Conservation (phyloP, 2,888 invertebrate genomes). For the Dendrolimus houi region DNA sequence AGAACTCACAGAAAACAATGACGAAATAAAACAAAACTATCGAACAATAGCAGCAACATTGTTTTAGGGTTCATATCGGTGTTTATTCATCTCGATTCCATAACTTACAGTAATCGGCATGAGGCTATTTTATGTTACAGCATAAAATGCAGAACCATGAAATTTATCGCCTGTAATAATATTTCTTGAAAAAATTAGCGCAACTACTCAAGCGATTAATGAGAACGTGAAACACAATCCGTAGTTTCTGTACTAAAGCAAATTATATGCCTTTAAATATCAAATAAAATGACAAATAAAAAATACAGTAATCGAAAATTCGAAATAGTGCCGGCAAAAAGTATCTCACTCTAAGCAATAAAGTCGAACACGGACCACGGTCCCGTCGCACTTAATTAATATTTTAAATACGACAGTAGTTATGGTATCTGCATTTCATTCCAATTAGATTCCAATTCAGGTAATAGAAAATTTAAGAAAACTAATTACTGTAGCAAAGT, state of each 20-base stretch:
- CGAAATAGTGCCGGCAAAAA: constrained; percentile 58
- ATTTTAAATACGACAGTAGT: constrained; percentile 47
- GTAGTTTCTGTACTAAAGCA: constrained; percentile 50
- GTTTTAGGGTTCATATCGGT: constrained; percentile 23
- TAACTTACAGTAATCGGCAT: constrained; percentile 45
- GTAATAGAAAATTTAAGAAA: too few relatives aligned
- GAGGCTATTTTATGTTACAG: constrained; percentile 46
- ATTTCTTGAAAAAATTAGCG: constrained; percentile 65
- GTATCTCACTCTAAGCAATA: constrained; percentile 33
- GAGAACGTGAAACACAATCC: constrained; percentile 66
- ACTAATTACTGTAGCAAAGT: too few relatives aligned
- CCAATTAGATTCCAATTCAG: too few relatives aligned
- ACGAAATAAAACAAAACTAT: not conserved
- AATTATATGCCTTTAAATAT: constrained; percentile 62
- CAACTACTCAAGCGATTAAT: constrained; percentile 69
- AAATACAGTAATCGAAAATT: constrained; percentile 30
- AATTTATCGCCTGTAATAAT: constrained; percentile 58
- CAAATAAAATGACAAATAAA: constrained; percentile 47
- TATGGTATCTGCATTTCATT: too few relatives aligned
- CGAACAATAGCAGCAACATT: constrained; percentile 15
- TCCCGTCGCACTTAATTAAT: constrained; percentile 59
- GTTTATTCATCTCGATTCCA: constrained; percentile 37
- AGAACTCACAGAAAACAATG: not conserved
- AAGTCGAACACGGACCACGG: constrained; percentile 39
- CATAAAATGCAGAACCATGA: constrained; percentile 56